Evolutionary conservation across 2,113 vertebrate species (phyloP).

Genomic region (Ciconia maguari): DNA sequence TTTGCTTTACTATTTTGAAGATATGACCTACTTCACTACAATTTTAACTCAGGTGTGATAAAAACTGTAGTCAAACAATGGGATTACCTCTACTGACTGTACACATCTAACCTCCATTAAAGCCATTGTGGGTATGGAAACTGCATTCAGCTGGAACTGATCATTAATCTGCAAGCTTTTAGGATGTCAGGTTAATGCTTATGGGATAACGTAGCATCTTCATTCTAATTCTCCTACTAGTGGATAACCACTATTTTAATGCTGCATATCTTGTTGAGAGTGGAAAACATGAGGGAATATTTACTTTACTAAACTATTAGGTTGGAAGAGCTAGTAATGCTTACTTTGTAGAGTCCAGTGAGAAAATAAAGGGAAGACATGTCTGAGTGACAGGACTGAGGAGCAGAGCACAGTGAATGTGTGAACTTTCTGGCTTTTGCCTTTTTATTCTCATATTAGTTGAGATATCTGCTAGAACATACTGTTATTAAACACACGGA

Average conservation of each 20-base stretch:
- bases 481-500: not conserved
- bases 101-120: not conserved
- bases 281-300: not conserved
- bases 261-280: not conserved
- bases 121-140: not conserved
- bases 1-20: not conserved
- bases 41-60: not conserved
- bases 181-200: not conserved
- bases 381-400: not conserved
- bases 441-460: not conserved
- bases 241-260: not conserved
- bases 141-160: not conserved
- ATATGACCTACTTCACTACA: not conserved
- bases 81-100: not conserved
- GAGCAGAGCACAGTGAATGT: not conserved
- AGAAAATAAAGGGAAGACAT: not conserved
- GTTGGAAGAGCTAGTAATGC: not conserved
- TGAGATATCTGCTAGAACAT: not conserved
- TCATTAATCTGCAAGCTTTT: not conserved
- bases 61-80: not conserved
- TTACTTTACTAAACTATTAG: not conserved
- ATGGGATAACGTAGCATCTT: not conserved
- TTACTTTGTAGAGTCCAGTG: not conserved
- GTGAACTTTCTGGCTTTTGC: not conserved
- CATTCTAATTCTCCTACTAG: not conserved